Percentiles rank a stretch among this genome's conserved stretches.
Conservation (phyloP, 2,888 invertebrate genomes). For the Nebria brevicollis region DNA sequence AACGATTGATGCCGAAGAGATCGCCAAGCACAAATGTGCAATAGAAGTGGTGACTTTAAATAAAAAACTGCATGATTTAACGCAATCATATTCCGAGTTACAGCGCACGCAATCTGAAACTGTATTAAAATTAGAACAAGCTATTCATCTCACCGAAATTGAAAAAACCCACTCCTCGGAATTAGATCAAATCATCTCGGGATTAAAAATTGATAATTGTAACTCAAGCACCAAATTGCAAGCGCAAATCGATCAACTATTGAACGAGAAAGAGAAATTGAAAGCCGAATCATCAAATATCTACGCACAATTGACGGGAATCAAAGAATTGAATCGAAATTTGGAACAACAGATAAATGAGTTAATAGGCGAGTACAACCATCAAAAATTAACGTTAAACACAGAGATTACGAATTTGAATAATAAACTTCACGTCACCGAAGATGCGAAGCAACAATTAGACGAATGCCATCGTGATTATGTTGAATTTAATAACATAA, state of each 20-base stretch:
- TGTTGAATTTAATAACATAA: neutral
- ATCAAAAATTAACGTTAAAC: neutral
- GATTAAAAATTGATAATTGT: neutral
- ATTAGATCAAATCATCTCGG: neutral
- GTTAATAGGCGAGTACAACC: neutral
- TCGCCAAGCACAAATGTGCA: conserved; percentile 3
- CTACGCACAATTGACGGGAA: neutral
- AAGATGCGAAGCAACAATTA: neutral
- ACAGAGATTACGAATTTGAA: neutral
- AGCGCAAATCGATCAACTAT: conserved; percentile 6
- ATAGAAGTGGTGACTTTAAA: neutral
- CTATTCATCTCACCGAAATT: neutral
- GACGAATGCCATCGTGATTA: neutral
- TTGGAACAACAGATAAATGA: neutral
- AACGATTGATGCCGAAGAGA: neutral
- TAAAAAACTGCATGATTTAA: conserved; percentile 8
- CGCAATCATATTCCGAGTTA: conserved; percentile 2
- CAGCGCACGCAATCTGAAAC: conserved; percentile 12
- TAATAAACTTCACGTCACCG: neutral
- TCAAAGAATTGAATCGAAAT: conserved; percentile 6
- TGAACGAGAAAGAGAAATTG: conserved; percentile 5
- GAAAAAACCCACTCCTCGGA: neutral
- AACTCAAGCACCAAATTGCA: neutral
- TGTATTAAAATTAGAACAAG: conserved; percentile 11
- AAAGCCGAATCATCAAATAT: neutral